Percentiles rank a stretch among this genome's conserved stretches.
Evolutionary conservation across 2,797 vertebrate species (phyloP).

Genomic region (Crocodylus rhombifer): DNA sequence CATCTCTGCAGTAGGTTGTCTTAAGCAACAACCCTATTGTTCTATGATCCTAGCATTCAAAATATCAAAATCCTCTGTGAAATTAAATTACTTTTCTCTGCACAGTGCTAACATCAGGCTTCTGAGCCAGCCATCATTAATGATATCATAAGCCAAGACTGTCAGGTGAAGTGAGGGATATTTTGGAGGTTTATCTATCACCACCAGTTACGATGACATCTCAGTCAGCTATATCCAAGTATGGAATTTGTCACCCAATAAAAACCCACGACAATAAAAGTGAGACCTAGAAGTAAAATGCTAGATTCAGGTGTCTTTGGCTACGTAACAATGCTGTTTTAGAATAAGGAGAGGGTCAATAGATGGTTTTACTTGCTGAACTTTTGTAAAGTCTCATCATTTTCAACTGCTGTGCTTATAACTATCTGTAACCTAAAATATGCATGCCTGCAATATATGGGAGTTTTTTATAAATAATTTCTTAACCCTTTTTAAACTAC

Average conservation of each 20-base stretch:
- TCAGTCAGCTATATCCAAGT: not conserved
- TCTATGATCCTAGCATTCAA: not conserved
- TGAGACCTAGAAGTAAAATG: conserved; percentile 57
- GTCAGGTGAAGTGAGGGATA: not conserved
- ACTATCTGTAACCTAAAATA: conserved; percentile 62
- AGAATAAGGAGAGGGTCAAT: conserved; percentile 41
- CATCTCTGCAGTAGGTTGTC: too few species aligned
- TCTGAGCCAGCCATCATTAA: accelerated
- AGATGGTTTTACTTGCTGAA: conserved; percentile 70
- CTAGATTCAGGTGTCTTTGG: not conserved
- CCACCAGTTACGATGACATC: not conserved
- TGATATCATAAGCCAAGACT: not conserved
- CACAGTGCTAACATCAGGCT: not conserved
- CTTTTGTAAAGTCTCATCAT: conserved; percentile 67
- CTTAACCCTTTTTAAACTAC: conserved; percentile 70
- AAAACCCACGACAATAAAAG: conserved; percentile 28
- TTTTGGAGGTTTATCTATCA: not conserved
- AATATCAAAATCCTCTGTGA: not conserved
- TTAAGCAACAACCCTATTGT: too few species aligned
- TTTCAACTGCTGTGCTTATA: conserved; percentile 73
- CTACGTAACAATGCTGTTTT: too few species aligned
- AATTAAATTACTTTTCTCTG: not conserved
- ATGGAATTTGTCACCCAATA: conserved; percentile 36
- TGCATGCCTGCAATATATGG: conserved; percentile 71
- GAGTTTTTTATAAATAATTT: conserved; percentile 71